These are phyloP conservation scores for Noctua janthina DNA, from an alignment of 2,888 invertebrate species.

Conservation along the genomic window DNA sequence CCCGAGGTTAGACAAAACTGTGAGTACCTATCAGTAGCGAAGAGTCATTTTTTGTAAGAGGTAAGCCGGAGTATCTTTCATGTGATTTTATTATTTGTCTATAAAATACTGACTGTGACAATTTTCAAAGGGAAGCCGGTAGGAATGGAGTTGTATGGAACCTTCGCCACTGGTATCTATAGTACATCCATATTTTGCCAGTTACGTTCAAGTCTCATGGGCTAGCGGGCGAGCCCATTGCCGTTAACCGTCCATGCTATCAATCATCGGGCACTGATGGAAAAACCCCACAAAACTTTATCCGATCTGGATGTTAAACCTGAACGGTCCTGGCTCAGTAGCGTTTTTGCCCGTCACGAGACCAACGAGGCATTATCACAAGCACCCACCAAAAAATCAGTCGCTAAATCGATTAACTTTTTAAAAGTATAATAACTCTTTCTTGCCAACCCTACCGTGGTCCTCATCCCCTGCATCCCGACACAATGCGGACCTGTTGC, in stretches of 20 bases:
- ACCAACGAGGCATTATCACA: background rate
- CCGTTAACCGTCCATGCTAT: background rate
- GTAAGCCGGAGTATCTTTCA: too few species aligned
- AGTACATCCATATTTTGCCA: background rate
- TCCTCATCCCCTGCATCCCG: slow-evolving; percentile 85
- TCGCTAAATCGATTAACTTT: background rate
- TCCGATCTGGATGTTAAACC: background rate
- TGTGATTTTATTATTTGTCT: too few species aligned
- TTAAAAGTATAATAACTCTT: slow-evolving; percentile 39
- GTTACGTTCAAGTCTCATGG: background rate
- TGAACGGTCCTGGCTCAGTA: too few species aligned
- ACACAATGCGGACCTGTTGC: slow-evolving; percentile 88
- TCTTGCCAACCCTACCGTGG: slow-evolving; percentile 73
- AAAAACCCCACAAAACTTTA: background rate
- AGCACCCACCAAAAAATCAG: background rate
- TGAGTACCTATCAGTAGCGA: too few species aligned
- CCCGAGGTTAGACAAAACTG: background rate
- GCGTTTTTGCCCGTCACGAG: background rate
- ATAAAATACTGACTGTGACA: too few species aligned
- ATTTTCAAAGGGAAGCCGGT: too few species aligned
- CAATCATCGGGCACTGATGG: background rate
- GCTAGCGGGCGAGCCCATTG: background rate
- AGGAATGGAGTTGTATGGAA: too few species aligned
- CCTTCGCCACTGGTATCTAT: background rate
- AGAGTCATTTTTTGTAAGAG: too few species aligned